phyloP scores from a whole-genome alignment of 2,888 invertebrate species.

The Nomada ruficornis region DNA sequence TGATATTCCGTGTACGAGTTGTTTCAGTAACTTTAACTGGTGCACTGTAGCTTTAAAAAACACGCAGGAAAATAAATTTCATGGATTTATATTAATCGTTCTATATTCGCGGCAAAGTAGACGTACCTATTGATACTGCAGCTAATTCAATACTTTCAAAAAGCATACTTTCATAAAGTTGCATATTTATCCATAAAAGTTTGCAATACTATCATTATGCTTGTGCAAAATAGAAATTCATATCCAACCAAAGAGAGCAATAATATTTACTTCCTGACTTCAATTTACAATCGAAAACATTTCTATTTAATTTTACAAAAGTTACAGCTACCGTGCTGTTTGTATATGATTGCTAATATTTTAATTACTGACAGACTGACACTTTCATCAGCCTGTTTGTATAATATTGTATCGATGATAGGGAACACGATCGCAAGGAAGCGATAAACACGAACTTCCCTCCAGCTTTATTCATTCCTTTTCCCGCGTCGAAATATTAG shows the following conservation, averaged over 20 bases:
- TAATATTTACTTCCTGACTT: too few species aligned
- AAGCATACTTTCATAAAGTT: not conserved
- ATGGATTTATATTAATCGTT: not conserved
- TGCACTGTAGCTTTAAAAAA: not conserved
- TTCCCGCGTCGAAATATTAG: conserved; percentile 3
- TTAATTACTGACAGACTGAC: too few species aligned
- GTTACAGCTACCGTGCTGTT: too few species aligned
- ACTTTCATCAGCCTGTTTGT: not conserved
- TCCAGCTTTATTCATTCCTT: not conserved
- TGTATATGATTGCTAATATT: too few species aligned
- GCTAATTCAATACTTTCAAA: not conserved
- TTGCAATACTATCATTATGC: too few species aligned
- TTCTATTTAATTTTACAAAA: too few species aligned
- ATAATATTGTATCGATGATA: not conserved
- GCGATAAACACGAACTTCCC: not conserved
- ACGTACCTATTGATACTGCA: not conserved
- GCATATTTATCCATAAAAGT: too few species aligned
- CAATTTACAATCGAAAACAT: too few species aligned
- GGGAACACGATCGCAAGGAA: not conserved
- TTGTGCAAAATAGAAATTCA: too few species aligned
- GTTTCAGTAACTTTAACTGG: not conserved
- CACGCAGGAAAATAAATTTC: not conserved
- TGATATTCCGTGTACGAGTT: not conserved
- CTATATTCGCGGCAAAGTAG: too few species aligned
- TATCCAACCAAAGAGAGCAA: too few species aligned